phyloP scores from a whole-genome alignment of 2,888 invertebrate species.

The Allolobophora icterica region DNA sequence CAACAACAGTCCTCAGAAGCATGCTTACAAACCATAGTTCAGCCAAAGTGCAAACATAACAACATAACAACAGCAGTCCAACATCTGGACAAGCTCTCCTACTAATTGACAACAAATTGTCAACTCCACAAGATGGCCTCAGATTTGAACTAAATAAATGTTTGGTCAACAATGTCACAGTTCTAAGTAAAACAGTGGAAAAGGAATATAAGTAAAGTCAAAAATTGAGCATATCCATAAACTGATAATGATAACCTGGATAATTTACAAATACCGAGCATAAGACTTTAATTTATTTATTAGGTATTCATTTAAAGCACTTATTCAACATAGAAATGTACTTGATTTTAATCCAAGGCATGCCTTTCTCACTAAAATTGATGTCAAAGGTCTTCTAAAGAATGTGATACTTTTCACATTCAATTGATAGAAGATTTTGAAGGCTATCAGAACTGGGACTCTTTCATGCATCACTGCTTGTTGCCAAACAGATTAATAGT shows the following conservation, averaged over 20 bases:
- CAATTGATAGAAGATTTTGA: not conserved
- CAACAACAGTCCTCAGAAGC: not conserved
- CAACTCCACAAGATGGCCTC: not conserved
- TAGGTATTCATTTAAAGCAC: not conserved
- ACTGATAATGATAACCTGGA: not conserved
- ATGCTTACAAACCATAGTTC: not conserved
- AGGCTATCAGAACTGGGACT: not conserved
- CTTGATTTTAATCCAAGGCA: not conserved
- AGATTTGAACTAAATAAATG: not conserved
- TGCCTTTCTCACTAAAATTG: not conserved
- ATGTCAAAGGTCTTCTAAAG: not conserved
- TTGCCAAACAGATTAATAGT: not conserved
- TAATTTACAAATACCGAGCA: not conserved
- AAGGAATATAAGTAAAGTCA: not conserved
- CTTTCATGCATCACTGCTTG: not conserved
- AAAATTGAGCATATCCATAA: not conserved
- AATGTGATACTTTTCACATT: not conserved
- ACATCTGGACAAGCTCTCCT: not conserved
- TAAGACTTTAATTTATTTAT: not conserved
- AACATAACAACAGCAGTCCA: conserved; percentile 5
- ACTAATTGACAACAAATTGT: no score
- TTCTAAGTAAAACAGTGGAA: not conserved
- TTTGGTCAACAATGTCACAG: not conserved
- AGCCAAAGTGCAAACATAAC: not conserved
- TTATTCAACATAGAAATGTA: no score